Base-by-base conservation (phyloP, 2,888 invertebrate genomes). In the Sminthurides aquaticus region DNA sequence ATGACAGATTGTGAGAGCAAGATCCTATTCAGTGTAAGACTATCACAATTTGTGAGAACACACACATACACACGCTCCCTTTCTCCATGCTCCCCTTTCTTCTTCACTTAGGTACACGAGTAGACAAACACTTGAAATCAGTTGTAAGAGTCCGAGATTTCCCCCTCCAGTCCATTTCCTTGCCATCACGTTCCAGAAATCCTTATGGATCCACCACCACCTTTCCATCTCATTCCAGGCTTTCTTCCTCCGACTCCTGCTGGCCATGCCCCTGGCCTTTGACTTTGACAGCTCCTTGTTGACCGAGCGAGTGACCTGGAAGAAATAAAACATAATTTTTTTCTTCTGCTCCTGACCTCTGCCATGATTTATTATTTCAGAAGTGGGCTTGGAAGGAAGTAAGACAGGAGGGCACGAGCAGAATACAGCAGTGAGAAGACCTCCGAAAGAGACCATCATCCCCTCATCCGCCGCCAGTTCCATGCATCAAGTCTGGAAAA, bases 1-100 rank as follows among this genome's bases (percentile, higher is more conserved):
- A 71, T 70, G 68, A 70, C 67, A 67, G 67, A 69, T 70, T 70
- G 71, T 67, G 65, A 69, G 69, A 66, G 67, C 65, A 66, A 69
- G 66, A 71, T 68, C 58, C 72, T 67, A 72, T 70, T 69, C 68
- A 71, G 70, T 70, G 71, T 68, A 67, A n/a, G 52, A 52, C 5
- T 52, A 8, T 15, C 52, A 15, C 52, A 20, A 52, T 52, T 43
- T 52, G 52, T 52, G 5, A 52, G 20, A 5, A 52, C 52, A 34
- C 43, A 18, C 28, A 25, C 43, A 18, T 34, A 27, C 56, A 28
- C 20, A 52, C 62, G 29, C 24, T 55, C n/a, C n/a, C n/a, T n/a
- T n/a, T 26, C 25, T 62, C 8, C 22, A 54, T 34, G 11, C 55
- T 26, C 18, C 22, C 57, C 48, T 22, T n/a, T 28, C 62, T 24